Base-by-base conservation (phyloP, 2,113 vertebrate species). In the Heterotilapia buettikoferi region DNA sequence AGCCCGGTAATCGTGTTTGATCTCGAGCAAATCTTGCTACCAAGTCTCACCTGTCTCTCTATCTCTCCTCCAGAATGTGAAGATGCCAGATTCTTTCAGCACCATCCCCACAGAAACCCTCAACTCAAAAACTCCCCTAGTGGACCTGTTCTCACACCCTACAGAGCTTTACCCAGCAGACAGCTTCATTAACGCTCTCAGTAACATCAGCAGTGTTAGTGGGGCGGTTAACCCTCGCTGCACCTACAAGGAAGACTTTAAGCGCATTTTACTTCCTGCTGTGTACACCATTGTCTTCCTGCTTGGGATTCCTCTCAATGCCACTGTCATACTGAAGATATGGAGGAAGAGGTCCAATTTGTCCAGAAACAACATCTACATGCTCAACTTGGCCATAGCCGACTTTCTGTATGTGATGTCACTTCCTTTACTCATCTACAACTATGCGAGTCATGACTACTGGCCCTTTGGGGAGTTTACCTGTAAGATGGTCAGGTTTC, bases 401-500 rank as follows among this genome's bases (percentile, higher is more conserved):
- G 98, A 99, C 94, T 95, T 99, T 10, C 96, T 99, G 9, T 99
- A 99, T 1, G 97, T 98, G 92, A 98, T 97, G 92, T 99, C 98
- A 4, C 97, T 99, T 84, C 99, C 98, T 0, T 94, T 99, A 53
- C 98, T 99, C 85, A 98, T 99, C 93, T 99, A 98, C 95, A 99
- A 99, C 96, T 99, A 99, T 1, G 97, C 94, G 86, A 98, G 96
- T 45, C 96, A 96, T 9, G 99, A 99, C 94, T 98, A 99, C 84
- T 99, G 99, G 99, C 99, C 98, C 11, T 99, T 99, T 1, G 98
- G 99, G 0, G 98, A 99, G 89, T 92, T 97, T 57, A 86, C 97
- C 50, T 99, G 99, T 94, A 97, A 97, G 40, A 91, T 98, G 0
- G 92, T 99, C 19, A 97, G 98, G 56, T 99, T 99, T 95, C 98